phyloP scores from a whole-genome alignment of 2,888 invertebrate genomes.

The Agrilus mali region DNA sequence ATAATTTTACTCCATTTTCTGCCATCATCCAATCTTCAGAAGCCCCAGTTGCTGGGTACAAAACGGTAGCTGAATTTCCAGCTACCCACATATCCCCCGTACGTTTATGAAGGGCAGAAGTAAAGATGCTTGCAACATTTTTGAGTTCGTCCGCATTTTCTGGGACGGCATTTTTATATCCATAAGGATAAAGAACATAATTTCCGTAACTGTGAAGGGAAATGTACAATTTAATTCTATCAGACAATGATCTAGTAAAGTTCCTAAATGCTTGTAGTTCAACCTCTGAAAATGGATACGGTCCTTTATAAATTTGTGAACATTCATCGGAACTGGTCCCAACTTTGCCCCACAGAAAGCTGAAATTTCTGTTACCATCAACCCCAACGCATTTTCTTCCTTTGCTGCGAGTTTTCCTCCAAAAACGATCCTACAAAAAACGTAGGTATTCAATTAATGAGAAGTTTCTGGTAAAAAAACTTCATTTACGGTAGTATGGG shows the following conservation, averaged over 20 bases:
- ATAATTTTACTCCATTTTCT: conserved; percentile 40
- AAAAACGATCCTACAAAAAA: conserved; percentile 15
- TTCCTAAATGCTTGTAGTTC: conserved; percentile 40
- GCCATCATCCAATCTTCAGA: conserved; percentile 53
- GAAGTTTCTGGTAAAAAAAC: not conserved
- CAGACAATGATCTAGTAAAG: conserved; percentile 51
- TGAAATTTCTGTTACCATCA: conserved; percentile 37
- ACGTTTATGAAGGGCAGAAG: conserved; percentile 28
- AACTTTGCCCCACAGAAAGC: conserved; percentile 49
- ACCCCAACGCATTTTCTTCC: conserved; percentile 13
- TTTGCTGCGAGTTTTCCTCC: conserved; percentile 19
- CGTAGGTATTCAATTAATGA: too few relatives aligned
- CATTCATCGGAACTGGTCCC: conserved; percentile 30
- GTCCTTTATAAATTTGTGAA: conserved; percentile 34
- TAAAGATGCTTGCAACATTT: conserved; percentile 32
- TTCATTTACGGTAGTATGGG: conserved; percentile 21
- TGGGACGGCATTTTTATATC: conserved; percentile 40
- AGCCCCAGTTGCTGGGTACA: conserved; percentile 44
- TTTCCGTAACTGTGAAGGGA: conserved; percentile 64
- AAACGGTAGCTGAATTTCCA: conserved; percentile 36
- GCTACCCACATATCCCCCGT: conserved; percentile 25
- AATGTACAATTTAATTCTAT: conserved; percentile 47
- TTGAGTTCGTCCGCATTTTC: conserved; percentile 36
- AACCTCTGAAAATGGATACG: conserved; percentile 34
- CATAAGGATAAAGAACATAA: conserved; percentile 56